Evolutionary conservation across 2,797 vertebrate genomes (phyloP).

Genomic region (Sebastes oblongus): DNA sequence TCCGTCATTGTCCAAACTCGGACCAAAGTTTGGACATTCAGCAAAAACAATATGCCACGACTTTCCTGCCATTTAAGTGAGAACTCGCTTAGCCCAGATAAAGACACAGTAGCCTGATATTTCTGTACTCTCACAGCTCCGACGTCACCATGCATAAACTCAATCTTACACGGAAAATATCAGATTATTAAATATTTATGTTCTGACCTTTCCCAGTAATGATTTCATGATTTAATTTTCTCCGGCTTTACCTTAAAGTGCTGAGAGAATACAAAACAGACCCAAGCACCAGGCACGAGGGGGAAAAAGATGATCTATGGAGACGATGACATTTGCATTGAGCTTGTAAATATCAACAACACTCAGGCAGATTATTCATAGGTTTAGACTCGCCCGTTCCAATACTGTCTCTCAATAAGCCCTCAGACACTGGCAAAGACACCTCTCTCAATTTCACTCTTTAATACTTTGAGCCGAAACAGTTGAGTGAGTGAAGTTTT

Average conservation of each 20-base stretch:
- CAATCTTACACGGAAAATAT: constrained; percentile 74
- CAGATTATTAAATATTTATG: constrained; percentile 84
- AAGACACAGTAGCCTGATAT: constrained; percentile 44
- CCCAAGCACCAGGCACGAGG: constrained; percentile 27
- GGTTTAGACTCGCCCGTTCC: constrained; percentile 27
- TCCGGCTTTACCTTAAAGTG: constrained; percentile 75
- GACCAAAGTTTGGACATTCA: constrained; percentile 39
- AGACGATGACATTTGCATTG: constrained; percentile 75
- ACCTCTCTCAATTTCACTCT: constrained; percentile 52
- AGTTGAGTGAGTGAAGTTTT: constrained; percentile 57
- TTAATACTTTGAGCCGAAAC: constrained; percentile 51
- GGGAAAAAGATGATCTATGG: constrained; percentile 61
- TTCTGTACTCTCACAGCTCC: constrained; percentile 31
- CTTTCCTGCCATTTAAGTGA: constrained; percentile 6
- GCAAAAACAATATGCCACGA: constrained; percentile 14
- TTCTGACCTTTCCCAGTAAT: constrained; percentile 79
- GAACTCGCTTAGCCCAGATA: constrained; percentile 31
- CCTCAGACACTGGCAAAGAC: constrained; percentile 43
- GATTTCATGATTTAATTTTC: constrained; percentile 81
- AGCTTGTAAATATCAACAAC: constrained; percentile 79
- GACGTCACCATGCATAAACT: constrained; percentile 62
- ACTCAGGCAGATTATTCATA: constrained; percentile 68
- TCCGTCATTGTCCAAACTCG: constrained; percentile 24
- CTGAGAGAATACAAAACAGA: constrained; percentile 76
- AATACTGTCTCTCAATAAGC: constrained; percentile 50